Base-by-base conservation (phyloP, 2,797 vertebrate genomes). In the Nasua narica region DNA sequence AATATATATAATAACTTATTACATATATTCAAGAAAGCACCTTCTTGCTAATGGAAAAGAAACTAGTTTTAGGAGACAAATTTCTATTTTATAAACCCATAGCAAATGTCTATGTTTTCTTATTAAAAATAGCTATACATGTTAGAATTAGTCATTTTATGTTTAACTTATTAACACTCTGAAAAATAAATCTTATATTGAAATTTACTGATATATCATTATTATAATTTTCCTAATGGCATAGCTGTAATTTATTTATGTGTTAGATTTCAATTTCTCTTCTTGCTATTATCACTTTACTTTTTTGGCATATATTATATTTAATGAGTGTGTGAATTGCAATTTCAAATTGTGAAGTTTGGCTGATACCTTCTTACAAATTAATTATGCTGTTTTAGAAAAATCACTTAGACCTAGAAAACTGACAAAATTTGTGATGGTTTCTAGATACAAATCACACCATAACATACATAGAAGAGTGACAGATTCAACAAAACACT, bases 261-360 rank as follows among this genome's bases (percentile, higher is more conserved):
- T 43, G 25, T 88, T 96, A 81, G n/a, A 95, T 98, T 98, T 98
- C 96, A 98, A 95, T 97, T 98, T 95, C n/a, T 97, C 98, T 97
- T 69, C 82, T 91, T 97, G 90, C 52, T 93, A 95, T 97, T 98
- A 98, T 96, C 29, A 95, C 94, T 98, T 97, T 98, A 95, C 82
- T 98, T 98, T 98, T 98, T 98, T 85, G 60, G 79, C 52, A 97
- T 97, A 95, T 96, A 72, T 97, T 98, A 60, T 98, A 97, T 98
- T 98, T 95, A 97, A 95, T 82, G 93, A 92, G 92, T 97, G 98
- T 97, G 90, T 96, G 89, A 98, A 97, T 95, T 97, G 43, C 52
- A 96, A 29, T 96, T 97, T 98, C 96, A 96, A 93, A 81, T 94
- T 74, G 12, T 88, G 97, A n/a, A 96, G 81, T 98, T 98, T 98